Base-by-base conservation (phyloP, 1,140 invertebrate genomes). In the Drosophila rhopaloa region DNA sequence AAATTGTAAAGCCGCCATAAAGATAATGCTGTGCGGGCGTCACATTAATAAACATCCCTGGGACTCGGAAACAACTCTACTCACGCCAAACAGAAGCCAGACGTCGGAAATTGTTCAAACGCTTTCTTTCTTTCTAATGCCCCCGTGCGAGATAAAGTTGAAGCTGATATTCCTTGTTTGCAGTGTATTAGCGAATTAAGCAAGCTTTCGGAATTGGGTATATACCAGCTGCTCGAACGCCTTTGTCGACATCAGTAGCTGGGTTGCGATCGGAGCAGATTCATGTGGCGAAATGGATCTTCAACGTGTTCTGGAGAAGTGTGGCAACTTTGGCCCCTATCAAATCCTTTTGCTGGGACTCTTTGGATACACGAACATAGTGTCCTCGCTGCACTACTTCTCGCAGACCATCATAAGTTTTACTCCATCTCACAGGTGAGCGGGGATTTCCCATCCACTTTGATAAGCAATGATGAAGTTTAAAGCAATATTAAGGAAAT, bases 321-420 rank as follows among this genome's bases (percentile, higher is more conserved):
- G 94, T 29, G 95, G 95, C 1, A 94, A 94, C 79, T 95, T 95
- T 75, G 94, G 94, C 4, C 84, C 84, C 29, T 95, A 94, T 85
- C 95, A 95, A 85, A 92, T 93, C 48, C 79, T 94, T 3, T 79
- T 95, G 5, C 93, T 95, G 76, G 75, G 92, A 4, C 79, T 95
- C 13, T 94, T 94, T 47, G 93, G 94, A 24, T 88, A 94, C n/a
- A 93, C 94, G 16, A 94, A 94, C 68, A 81, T 94, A 7, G 54
- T 94, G 24, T 93, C 93, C 0, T 93, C 93, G 0, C 90, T 94
- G 60, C 93, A 94, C 61, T 94, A 94, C 79, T 94, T 94, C 76
- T 93, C 93, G 5, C 94, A 94, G 81, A 94, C 93, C 9, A 93
- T 94, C 66, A 94, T 94, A 41, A 93, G 92, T 54, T 91, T 94